Evolutionary conservation across 2,797 vertebrate species (phyloP), one percentile per base, ranked within the genome.

Genomic region (Sebastolobus alascanus): DNA sequence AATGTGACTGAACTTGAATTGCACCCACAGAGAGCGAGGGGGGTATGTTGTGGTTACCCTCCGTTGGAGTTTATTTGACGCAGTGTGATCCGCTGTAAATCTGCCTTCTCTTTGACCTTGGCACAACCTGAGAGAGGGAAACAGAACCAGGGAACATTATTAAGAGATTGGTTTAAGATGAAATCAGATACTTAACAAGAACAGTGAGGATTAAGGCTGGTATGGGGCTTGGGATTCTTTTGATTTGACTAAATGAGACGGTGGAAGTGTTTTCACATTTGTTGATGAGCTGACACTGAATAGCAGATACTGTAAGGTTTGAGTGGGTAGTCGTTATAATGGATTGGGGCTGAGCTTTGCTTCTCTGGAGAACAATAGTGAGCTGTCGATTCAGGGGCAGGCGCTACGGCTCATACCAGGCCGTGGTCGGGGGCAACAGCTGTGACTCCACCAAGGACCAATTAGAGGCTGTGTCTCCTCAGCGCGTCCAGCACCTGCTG

Each of bases 401-500:
- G 84, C 75, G 37, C 87, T 75, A 8, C 46, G 75, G 87, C 85
- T 95, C 92, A 91, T 85, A 90, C 89, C 68, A 79, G 81, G 88
- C 84, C 87, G 73, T 86, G 90, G 92, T 87, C 82, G 72, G 89
- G 91, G 92, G 90, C 91, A 95, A 95, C 96, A 96, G 95, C 95
- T 96, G 95, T 94, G 94, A 89, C 93, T 92, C 89, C 84, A 84
- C 88, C 85, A 81, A 75, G 91, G 79, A 94, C 95, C 95, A 96
- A 96, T 96, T 95, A 96, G 92, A 94, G 83, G 84, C 86, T 55
- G 67, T 82, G 86, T 89, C 85, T 93, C 90, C 87, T 68, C 71
- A 75, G 76, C 88, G 70, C 89, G 79, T 92, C 93, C 92, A 60
- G 90, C 93, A 94, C 85, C 89, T 96, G 95, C 94, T 96, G 92